Percentiles rank a stretch among this genome's conserved stretches.
Evolutionary conservation across 2,113 vertebrate genomes (phyloP).

Genomic region (Dendrocopos noguchii): DNA sequence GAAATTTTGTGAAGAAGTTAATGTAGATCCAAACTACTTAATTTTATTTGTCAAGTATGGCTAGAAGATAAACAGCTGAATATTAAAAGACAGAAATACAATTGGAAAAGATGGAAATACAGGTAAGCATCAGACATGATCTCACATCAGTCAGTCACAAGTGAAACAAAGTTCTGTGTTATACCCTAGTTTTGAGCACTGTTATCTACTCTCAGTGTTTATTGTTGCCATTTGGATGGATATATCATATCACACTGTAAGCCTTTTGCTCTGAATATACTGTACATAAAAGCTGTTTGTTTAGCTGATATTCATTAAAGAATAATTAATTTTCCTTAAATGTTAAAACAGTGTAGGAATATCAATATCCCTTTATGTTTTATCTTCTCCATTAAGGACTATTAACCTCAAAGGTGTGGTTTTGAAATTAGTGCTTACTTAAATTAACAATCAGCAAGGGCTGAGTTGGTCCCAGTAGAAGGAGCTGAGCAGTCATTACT

Average conservation of each 20-base stretch:
- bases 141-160: not conserved
- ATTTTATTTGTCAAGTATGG: not conserved
- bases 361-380: not conserved
- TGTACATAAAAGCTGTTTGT: not conserved
- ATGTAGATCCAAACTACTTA: not conserved
- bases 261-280: not conserved
- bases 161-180: not conserved
- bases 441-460: not conserved
- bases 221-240: not conserved
- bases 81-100: not conserved
- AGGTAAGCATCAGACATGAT: fast-evolving
- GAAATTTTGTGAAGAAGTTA: conserved; percentile 7
- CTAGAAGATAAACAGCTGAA: not conserved
- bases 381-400: not conserved
- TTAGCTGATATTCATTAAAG: not conserved
- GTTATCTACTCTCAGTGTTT: not conserved
- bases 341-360: not conserved
- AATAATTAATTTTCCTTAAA: not conserved
- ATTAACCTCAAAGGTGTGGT: not conserved
- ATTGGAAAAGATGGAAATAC: not conserved
- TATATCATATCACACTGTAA: not conserved
- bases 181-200: not conserved
- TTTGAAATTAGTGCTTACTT: not conserved
- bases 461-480: not conserved
- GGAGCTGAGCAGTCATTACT: not conserved